Evolutionary conservation across 2,888 invertebrate species (phyloP), one percentile per base, ranked within the genome.

Genomic region (Busseola fusca): DNA sequence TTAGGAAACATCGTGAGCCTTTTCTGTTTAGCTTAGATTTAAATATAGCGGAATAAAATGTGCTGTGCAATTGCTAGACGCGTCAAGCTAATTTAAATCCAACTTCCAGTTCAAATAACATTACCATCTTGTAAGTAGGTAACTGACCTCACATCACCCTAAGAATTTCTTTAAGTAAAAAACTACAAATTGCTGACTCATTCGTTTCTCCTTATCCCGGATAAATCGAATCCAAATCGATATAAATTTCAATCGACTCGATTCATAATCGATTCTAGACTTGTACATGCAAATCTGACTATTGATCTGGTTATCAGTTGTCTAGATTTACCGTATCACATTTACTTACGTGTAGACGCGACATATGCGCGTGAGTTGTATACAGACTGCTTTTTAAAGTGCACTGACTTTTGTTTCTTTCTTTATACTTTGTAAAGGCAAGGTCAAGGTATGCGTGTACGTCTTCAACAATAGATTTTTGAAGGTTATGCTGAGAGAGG

Each of bases 381-480:
- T 85, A 63, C 57, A 48, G 25, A 82, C 30, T 60, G 67, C 21
- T 57, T 64, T 58, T 52, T 45, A 78, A 40, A 82, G 83, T 84
- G 85, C 73, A 84, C 60, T 80, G 83, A 74, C 83, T 76, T 70
- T 77, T 71, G 57, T 77, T 78, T 63, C 48, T 60, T 65, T 71
- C 66, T 76, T 62, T 37, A 57, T n/a, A 52, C 3, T 16, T 57
- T 64, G 34, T 57, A 30, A 59, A 62, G 10, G 64, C 59, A 82
- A 84, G 82, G 79, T 82, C 76, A 81, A 74, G 75, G 72, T 58
- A 37, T 60, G 62, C 54, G 12, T 64, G 34, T 54, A 9, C 12
- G 9, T n/a, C 57, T 56, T 25, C 14, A 30, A 34, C 25, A 30
- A 34, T 37, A 16, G 10, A 0, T 57, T n/a, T 62, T 25, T 71